Conservation (phyloP, 1,140 invertebrate species). For the Calycopis cecrops region DNA sequence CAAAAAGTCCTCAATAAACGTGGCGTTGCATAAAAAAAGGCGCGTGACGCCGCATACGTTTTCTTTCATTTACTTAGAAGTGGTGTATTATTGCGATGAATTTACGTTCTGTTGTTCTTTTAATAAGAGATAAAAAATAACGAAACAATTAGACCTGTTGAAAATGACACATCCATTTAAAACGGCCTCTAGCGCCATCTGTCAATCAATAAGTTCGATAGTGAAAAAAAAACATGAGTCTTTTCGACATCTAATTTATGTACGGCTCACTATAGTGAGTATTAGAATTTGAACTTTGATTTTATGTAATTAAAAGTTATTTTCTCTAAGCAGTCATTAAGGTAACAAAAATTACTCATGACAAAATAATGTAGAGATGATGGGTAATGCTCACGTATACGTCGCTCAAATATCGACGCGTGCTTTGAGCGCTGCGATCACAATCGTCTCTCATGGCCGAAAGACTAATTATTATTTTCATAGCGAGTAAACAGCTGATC, state of each 20-base stretch:
- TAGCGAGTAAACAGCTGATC: constrained; percentile 46
- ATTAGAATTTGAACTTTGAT: constrained; percentile 23
- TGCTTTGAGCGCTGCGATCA: constrained; percentile 50
- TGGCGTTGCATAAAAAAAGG: constrained; percentile 36
- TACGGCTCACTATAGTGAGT: constrained; percentile 29
- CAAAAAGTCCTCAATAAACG: constrained; percentile 30
- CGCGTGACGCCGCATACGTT: constrained; percentile 34
- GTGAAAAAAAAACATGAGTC: constrained; percentile 64
- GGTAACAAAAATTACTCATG: constrained; percentile 41
- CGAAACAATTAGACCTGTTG: constrained; percentile 25
- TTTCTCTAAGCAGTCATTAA: constrained; percentile 18
- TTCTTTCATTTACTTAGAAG: constrained; percentile 15
- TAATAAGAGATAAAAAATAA: constrained; percentile 7
- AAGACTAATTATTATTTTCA: constrained; percentile 65
- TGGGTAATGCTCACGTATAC: constrained; percentile 43
- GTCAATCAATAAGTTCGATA: constrained; percentile 67
- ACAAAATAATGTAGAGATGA: constrained; percentile 62
- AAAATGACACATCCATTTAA: constrained; percentile 62
- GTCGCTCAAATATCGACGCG: constrained; percentile 66
- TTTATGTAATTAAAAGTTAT: constrained; percentile 22
- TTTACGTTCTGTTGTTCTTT: constrained; percentile 7
- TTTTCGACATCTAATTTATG: constrained; percentile 60
- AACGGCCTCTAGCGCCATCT: constrained; percentile 67
- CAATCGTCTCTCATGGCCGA: constrained; percentile 43
- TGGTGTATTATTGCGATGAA: constrained; percentile 1